Base-by-base conservation (phyloP, 2,888 invertebrate species). In the Cheilosia vernalis region DNA sequence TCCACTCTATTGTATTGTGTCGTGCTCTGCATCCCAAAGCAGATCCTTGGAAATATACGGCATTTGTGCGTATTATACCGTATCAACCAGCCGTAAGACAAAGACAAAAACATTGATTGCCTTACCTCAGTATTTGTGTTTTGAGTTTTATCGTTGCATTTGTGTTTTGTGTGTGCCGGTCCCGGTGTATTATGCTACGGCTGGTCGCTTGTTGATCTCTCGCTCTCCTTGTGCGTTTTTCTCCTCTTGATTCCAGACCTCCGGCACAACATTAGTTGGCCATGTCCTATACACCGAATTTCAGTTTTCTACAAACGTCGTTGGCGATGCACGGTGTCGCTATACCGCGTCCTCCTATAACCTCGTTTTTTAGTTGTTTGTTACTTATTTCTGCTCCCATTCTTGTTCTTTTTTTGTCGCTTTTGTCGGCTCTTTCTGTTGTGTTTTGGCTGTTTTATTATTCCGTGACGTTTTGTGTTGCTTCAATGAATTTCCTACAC, bases 221-320 rank as follows among this genome's bases (percentile, higher is more conserved):
- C 76, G 70, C 67, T 72, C 70, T 81, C n/a, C 69, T 77, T 67
- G 33, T 76, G 61, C 51, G 51, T 61, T 74, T 64, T 78, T 76
- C 70, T 60, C 51, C 61, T 84, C 78, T 84, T 72, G 66, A 81
- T 85, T 76, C 84, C 84, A 70, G 84, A 80, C 84, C 84, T 84
- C 84, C 80, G 70, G 60, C 64, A 81, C 76, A 81, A 81, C 76
- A 81, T 85, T 72, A 81, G 74, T 76, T 81, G 74, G 47, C 76
- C 74, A 77, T 81, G 70, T 80, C 85, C 76, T 81, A 76, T 81
- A 76, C 72, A 85, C 76, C 37, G 42, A 77, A 70, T 61, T 80
- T 85, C 56, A 85, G 85, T 85, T 80, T 76, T 72, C 66, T 76
- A 76, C 76, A 76, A 81, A 66, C 85, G 81, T 85, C 85, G 85